Conservation (phyloP, 1,140 invertebrate species). For the Andrena cerasifolii region DNA sequence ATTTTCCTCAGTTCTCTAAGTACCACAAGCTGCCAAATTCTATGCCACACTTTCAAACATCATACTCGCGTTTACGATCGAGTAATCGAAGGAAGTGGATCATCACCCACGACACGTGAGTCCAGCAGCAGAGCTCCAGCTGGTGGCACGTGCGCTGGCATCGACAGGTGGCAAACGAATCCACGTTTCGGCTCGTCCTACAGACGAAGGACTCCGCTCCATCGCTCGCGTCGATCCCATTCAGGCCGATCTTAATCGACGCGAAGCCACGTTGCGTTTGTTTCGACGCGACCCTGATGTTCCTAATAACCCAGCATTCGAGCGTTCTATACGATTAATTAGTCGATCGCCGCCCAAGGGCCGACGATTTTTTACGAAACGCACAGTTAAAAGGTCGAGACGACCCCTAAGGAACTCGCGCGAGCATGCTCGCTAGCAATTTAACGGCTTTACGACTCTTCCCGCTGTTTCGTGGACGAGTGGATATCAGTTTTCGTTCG, state of each 20-base stretch:
- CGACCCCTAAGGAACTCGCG: background rate
- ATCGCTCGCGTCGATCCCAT: constrained; percentile 17
- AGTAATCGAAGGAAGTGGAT: background rate
- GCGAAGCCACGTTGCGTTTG: no score
- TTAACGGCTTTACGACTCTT: background rate
- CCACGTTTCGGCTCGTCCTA: constrained; percentile 28
- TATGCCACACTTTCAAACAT: no score
- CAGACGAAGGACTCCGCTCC: constrained; percentile 10
- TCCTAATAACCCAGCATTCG: no score
- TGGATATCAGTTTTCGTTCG: background rate
- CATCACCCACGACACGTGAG: constrained; percentile 33
- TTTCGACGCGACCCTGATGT: background rate
- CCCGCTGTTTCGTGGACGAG: background rate
- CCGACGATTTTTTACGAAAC: background rate
- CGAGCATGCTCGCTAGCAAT: background rate
- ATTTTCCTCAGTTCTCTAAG: no score
- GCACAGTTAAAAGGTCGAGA: background rate
- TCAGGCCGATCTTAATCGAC: background rate
- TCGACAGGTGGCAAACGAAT: constrained; percentile 75
- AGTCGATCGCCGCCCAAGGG: background rate
- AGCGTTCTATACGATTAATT: no score
- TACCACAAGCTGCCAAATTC: no score
- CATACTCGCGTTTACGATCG: no score
- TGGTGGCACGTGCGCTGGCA: constrained; percentile 73
- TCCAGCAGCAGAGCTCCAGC: constrained; percentile 42